phyloP scores from a whole-genome alignment of 2,888 invertebrate species.

The Bembecia ichneumoniformis region DNA sequence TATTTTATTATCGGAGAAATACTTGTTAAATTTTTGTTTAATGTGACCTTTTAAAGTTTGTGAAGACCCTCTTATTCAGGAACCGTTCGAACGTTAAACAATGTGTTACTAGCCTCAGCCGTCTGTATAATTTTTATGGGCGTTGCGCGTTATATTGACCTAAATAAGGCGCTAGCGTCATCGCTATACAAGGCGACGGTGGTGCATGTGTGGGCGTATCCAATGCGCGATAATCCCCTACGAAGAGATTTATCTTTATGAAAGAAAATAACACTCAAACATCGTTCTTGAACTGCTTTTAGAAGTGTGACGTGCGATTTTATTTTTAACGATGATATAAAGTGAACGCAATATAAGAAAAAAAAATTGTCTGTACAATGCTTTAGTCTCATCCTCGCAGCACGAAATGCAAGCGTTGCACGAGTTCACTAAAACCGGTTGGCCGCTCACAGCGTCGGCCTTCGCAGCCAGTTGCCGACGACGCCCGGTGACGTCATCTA shows the following conservation, averaged over 20 bases:
- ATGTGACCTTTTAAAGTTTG: too few relatives aligned
- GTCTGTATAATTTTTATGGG: conserved; percentile 48
- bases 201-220: conserved; percentile 45
- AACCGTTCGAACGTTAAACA: not conserved
- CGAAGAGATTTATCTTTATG: not conserved
- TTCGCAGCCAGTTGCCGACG: conserved; percentile 52
- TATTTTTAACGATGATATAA: not conserved
- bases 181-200: conserved; percentile 35
- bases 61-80: too few relatives aligned
- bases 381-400: too few relatives aligned
- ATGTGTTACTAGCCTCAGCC: conserved; percentile 2
- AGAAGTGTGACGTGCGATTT: not conserved
- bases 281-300: not conserved
- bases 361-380: conserved; percentile 8
- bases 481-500: conserved; percentile 64
- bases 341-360: too few relatives aligned
- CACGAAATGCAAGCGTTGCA: conserved; percentile 37
- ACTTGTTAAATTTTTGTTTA: too few relatives aligned
- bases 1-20: too few relatives aligned
- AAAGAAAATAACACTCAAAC: not conserved
- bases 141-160: conserved; percentile 54
- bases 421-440: conserved; percentile 35
- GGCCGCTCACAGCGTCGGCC: conserved; percentile 48
- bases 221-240: conserved; percentile 24
- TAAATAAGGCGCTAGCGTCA: conserved; percentile 58